A percentile compares a stretch with the other conserved stretches of the same genome.
These are phyloP conservation scores for Mola mola DNA, from an alignment of 2,113 vertebrate genomes.

Conservation along the genomic window DNA sequence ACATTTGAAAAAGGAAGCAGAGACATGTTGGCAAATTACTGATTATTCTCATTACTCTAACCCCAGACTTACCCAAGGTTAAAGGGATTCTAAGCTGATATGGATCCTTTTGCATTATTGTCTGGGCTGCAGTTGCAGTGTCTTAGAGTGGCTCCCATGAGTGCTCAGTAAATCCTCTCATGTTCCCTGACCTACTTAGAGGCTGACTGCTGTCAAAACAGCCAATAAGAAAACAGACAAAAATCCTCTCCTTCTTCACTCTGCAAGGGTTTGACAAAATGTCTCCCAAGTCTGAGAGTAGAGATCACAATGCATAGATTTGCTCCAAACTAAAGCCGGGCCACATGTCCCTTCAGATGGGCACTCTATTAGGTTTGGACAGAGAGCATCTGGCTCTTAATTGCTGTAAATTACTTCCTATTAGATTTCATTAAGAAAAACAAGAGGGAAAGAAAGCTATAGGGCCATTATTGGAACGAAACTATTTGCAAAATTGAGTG, in stretches of 20 bases:
- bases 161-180: slow-evolving; percentile 79
- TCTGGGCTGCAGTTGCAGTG: slow-evolving; percentile 68
- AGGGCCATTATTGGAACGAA: no score
- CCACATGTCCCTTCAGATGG: slow-evolving; percentile 3
- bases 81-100: slow-evolving; percentile 69
- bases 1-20: slow-evolving; percentile 55
- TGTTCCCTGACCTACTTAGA: slow-evolving; percentile 83
- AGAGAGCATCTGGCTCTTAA: background rate
- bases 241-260: slow-evolving; percentile 59
- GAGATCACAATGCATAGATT: slow-evolving; percentile 31
- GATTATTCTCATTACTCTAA: slow-evolving; percentile 69
- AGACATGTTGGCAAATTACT: slow-evolving; percentile 50
- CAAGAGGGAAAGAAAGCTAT: background rate
- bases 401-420: slow-evolving; percentile 3
- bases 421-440: background rate
- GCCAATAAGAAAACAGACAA: slow-evolving; percentile 78
- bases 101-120: slow-evolving; percentile 72
- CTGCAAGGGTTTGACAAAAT: slow-evolving; percentile 49
- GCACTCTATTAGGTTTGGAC: background rate
- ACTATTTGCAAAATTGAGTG: no score
- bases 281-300: slow-evolving; percentile 50
- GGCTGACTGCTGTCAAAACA: slow-evolving; percentile 79
- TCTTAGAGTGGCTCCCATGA: slow-evolving; percentile 74
- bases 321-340: slow-evolving; percentile 1
- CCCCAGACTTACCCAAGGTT: slow-evolving; percentile 71